These are phyloP conservation scores for Syngnathus rostellatus DNA, from an alignment of 2,797 vertebrate genomes.

Conservation along the genomic window DNA sequence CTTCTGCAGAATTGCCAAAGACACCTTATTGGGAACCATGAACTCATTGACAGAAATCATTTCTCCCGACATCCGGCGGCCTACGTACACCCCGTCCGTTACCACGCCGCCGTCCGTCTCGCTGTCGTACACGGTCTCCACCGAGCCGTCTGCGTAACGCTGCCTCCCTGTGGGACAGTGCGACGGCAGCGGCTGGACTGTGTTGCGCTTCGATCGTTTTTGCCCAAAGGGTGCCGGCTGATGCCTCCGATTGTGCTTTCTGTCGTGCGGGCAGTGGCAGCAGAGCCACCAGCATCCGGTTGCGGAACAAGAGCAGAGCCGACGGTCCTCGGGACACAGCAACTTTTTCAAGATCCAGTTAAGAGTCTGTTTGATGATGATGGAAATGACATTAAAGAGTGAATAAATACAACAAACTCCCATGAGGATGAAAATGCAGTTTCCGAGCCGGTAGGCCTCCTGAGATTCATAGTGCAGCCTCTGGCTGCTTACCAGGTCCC, in stretches of 20 bases:
- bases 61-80: conserved; percentile 69
- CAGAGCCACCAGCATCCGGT: conserved; percentile 46
- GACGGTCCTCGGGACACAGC: conserved; percentile 45
- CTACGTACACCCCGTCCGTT: conserved; percentile 50
- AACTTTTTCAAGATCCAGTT: conserved; percentile 73
- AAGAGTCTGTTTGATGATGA: conserved; percentile 76
- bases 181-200: conserved; percentile 59
- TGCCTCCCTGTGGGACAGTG: conserved; percentile 42
- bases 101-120: conserved; percentile 61
- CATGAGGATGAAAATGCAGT: conserved; percentile 75
- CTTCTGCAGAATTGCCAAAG: conserved; percentile 73
- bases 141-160: conserved; percentile 59
- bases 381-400: conserved; percentile 77
- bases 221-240: conserved; percentile 37
- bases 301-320: conserved; percentile 51
- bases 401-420: conserved; percentile 79
- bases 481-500: conserved; percentile 76
- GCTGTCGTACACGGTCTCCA: conserved; percentile 72
- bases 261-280: conserved; percentile 53
- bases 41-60: conserved; percentile 77
- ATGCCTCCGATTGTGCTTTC: conserved; percentile 36
- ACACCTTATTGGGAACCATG: conserved; percentile 72
- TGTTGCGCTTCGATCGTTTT: conserved; percentile 60
- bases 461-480: conserved; percentile 64
- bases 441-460: conserved; percentile 68